Conservation (phyloP, 2,113 vertebrate species). For the Bothrops jararaca region DNA sequence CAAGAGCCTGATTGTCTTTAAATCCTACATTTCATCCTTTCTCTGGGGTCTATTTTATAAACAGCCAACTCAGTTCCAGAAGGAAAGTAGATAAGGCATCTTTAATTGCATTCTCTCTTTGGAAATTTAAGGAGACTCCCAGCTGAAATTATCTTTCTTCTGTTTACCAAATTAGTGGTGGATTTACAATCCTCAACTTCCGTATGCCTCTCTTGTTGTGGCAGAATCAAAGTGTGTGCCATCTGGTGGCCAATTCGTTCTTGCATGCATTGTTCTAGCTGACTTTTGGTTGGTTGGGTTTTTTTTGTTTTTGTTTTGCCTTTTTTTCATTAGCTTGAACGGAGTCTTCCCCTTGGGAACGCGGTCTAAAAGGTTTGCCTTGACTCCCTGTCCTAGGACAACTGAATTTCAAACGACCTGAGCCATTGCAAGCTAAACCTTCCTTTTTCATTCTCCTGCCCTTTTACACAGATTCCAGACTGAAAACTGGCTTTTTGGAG, state of each 20-base stretch:
- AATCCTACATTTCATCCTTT: neutral
- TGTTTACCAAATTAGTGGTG: neutral
- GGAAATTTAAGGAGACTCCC: neutral
- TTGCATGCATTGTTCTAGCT: neutral
- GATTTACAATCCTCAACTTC: neutral
- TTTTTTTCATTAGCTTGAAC: neutral
- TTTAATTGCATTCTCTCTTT: neutral
- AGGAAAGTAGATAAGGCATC: neutral
- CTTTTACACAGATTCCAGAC: neutral
- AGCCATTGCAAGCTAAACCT: neutral
- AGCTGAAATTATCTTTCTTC: neutral
- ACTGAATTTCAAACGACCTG: neutral
- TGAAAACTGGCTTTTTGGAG: neutral
- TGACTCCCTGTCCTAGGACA: neutral
- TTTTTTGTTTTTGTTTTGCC: neutral
- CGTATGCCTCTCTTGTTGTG: neutral
- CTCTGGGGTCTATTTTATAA: neutral
- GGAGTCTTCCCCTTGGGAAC: neutral
- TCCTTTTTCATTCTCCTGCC: neutral
- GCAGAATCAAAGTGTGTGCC: neutral
- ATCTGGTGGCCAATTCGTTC: neutral
- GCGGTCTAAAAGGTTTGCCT: neutral
- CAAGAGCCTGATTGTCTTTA: neutral
- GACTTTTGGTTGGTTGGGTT: no score
- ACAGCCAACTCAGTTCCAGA: neutral